These are phyloP conservation scores for Drosophila ogumai DNA, from an alignment of 1,140 invertebrate species.

Conservation along the genomic window DNA sequence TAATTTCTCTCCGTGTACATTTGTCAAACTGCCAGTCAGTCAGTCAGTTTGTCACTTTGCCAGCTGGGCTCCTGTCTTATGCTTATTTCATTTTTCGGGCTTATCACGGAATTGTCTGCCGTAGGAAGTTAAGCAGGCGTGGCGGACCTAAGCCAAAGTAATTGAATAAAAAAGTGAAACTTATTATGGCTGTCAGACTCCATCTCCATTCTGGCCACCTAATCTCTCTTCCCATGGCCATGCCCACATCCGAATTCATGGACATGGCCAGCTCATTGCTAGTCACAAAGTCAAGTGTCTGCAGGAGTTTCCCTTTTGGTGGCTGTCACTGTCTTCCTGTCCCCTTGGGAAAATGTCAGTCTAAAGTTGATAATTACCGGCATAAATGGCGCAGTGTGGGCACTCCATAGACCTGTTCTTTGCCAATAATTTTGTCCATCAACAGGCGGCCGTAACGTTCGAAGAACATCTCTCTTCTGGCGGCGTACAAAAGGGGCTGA, in stretches of 20 bases:
- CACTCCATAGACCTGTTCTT: constrained; percentile 82
- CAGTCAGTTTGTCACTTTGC: constrained; percentile 19
- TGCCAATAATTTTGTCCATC: constrained; percentile 87
- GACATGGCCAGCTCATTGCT: constrained; percentile 30
- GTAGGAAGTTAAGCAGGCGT: constrained; percentile 67
- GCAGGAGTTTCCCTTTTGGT: constrained; percentile 13
- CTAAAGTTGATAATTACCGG: constrained; percentile 75
- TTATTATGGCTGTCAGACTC: constrained; percentile 63
- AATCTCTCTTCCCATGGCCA: constrained; percentile 4
- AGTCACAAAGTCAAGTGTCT: constrained; percentile 31
- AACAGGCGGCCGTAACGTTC: constrained; percentile 88
- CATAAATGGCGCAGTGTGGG: constrained; percentile 87
- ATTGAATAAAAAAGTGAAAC: constrained; percentile 77
- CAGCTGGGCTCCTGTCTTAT: constrained; percentile 43
- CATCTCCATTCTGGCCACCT: constrained; percentile 30
- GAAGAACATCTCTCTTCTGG: constrained; percentile 86
- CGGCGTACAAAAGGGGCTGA: constrained; percentile 76
- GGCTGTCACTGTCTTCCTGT: not conserved
- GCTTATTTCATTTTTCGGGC: constrained; percentile 73
- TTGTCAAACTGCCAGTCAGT: constrained; percentile 57
- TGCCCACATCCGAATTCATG: constrained; percentile 24
- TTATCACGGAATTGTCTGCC: constrained; percentile 63
- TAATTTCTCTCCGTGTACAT: constrained; percentile 20
- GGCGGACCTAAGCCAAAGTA: constrained; percentile 71
- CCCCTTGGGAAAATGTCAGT: constrained; percentile 8